Conservation (phyloP, 64 coral and sea anemone species). For the Astreopora myriophthalma region DNA sequence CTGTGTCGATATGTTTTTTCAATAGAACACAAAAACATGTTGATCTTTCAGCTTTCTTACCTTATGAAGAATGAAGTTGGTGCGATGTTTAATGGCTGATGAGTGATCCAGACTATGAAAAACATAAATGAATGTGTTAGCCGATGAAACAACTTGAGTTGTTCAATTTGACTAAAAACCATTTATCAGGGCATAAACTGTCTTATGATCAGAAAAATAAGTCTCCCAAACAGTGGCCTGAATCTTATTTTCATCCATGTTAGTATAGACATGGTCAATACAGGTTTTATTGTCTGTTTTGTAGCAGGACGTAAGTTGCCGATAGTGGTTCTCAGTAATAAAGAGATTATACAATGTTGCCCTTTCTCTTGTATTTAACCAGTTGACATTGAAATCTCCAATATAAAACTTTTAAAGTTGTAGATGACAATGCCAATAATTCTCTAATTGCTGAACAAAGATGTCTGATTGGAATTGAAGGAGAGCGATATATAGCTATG, state of each 20-base stretch:
- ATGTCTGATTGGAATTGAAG: conserved; percentile 51
- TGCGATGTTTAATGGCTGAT: conserved; percentile 65
- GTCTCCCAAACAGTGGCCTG: conserved; percentile 45
- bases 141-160: conserved; percentile 61
- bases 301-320: conserved; percentile 49
- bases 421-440: conserved; percentile 33
- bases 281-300: conserved; percentile 61
- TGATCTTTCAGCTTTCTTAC: conserved; percentile 57
- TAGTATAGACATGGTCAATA: conserved; percentile 45
- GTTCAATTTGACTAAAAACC: conserved; percentile 57
- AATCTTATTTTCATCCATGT: conserved; percentile 46
- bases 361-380: conserved; percentile 43
- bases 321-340: conserved; percentile 53
- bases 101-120: conserved; percentile 63
- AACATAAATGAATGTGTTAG: conserved; percentile 67
- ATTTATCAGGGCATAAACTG: conserved; percentile 60
- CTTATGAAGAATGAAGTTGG: conserved; percentile 44
- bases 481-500: conserved; percentile 65
- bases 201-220: conserved; percentile 26
- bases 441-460: conserved; percentile 62
- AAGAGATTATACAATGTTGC: conserved; percentile 63
- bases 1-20: conserved; percentile 53
- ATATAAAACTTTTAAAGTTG: conserved; percentile 51
- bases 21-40: conserved; percentile 61
- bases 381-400: conserved; percentile 64